phyloP scores from a whole-genome alignment of 1,140 invertebrate species.

The Melanaphis sacchari region DNA sequence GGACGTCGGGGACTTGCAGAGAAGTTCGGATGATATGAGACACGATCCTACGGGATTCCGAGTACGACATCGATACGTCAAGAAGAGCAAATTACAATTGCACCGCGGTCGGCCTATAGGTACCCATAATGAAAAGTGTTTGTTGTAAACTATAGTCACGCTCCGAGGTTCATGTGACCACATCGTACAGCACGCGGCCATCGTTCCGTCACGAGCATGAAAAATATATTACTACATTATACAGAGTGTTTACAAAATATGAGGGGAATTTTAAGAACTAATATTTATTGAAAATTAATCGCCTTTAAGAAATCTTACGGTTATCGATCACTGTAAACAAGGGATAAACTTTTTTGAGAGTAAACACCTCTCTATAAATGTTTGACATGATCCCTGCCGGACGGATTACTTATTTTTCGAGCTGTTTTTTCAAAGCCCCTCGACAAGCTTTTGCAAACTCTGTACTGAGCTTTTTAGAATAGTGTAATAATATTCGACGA shows the following conservation, averaged over 20 bases:
- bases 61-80: neutral
- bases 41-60: neutral
- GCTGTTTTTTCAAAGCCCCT: too few relatives aligned
- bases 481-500: neutral
- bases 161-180: conserved; percentile 32
- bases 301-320: neutral
- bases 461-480: too few relatives aligned
- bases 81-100: conserved; percentile 14
- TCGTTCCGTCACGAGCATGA: conserved; percentile 28
- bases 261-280: neutral
- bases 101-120: neutral
- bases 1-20: neutral
- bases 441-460: too few relatives aligned
- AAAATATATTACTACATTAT: neutral
- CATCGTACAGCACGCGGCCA: neutral
- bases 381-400: neutral
- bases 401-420: too few relatives aligned
- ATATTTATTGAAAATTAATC: neutral
- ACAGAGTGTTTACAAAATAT: neutral
- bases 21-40: neutral
- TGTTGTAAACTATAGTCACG: conserved; percentile 31
- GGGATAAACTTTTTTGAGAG: neutral
- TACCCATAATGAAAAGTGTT: neutral
- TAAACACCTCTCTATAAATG: neutral
- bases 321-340: neutral